phyloP scores from a whole-genome alignment of 2,797 vertebrate genomes.

The Xerus rutilus region DNA sequence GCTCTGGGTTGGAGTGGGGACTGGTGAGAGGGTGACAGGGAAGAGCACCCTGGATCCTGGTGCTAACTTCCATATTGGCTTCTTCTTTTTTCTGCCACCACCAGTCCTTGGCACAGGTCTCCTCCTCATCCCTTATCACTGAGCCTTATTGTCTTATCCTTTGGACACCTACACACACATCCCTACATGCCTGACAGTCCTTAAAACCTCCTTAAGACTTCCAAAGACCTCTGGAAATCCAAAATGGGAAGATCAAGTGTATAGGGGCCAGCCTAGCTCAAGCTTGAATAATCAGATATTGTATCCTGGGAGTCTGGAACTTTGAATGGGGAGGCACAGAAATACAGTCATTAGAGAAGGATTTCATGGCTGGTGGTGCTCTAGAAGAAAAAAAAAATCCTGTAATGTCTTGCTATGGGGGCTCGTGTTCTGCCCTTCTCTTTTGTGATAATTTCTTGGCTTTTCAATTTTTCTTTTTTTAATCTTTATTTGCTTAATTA shows the following conservation, averaged over 20 bases:
- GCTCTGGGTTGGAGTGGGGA: neutral
- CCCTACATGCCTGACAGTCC: neutral
- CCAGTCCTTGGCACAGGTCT: neutral
- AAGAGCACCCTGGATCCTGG: neutral
- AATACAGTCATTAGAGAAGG: neutral
- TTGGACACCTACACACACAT: neutral
- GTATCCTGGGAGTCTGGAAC: neutral
- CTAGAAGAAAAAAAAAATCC: neutral
- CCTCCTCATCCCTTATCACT: neutral
- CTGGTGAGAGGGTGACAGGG: neutral
- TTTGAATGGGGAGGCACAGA: slow-evolving; percentile 30
- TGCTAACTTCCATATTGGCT: neutral
- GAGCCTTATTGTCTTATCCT: neutral
- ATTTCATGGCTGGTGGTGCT: neutral
- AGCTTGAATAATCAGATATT: neutral
- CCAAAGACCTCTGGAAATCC: neutral
- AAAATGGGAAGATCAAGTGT: neutral
- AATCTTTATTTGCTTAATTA: too few species aligned
- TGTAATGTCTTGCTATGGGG: neutral
- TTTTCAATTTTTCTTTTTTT: neutral
- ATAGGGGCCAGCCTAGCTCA: neutral
- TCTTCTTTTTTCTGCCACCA: neutral
- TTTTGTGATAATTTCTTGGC: slow-evolving; percentile 2
- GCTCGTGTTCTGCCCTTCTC: neutral
- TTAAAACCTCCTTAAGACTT: neutral